phyloP scores from a whole-genome alignment of 2,888 invertebrate genomes.

The Nymphalis polychloros region DNA sequence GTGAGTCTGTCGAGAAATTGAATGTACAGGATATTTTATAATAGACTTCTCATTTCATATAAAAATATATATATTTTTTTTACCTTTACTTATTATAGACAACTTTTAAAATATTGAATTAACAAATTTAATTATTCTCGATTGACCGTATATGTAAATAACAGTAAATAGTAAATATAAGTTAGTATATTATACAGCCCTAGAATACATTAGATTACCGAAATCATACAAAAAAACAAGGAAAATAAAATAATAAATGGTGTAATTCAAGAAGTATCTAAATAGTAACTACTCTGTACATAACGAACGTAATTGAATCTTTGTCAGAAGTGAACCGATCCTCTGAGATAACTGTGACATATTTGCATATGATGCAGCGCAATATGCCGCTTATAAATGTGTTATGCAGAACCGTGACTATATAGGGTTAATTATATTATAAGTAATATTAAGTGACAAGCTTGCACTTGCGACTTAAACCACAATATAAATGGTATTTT shows the following conservation, averaged over 20 bases:
- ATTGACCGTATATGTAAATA: too few relatives aligned
- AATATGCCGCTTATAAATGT: slow-evolving; percentile 11
- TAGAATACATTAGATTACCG: too few relatives aligned
- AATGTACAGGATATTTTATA: too few relatives aligned
- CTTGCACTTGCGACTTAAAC: neutral
- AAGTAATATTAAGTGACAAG: neutral
- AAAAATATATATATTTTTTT: too few relatives aligned
- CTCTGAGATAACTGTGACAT: slow-evolving; percentile 48
- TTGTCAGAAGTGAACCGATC: slow-evolving; percentile 45
- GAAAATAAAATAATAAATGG: neutral
- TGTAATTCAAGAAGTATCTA: slow-evolving; percentile 31
- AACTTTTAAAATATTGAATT: too few relatives aligned
- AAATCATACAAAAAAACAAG: neutral
- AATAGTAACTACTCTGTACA: slow-evolving; percentile 25
- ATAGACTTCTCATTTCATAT: too few relatives aligned
- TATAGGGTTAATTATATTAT: neutral
- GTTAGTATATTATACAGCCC: too few relatives aligned
- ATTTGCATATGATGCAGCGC: slow-evolving; percentile 50
- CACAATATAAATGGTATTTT: too few relatives aligned
- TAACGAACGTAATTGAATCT: slow-evolving; percentile 57
- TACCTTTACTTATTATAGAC: too few relatives aligned
- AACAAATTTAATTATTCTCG: too few relatives aligned
- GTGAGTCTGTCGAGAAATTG: slow-evolving; percentile 16
- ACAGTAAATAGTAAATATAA: too few relatives aligned
- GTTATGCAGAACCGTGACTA: slow-evolving; percentile 4